phyloP scores from a whole-genome alignment of 2,888 invertebrate species.

The Rhingia rostrata region DNA sequence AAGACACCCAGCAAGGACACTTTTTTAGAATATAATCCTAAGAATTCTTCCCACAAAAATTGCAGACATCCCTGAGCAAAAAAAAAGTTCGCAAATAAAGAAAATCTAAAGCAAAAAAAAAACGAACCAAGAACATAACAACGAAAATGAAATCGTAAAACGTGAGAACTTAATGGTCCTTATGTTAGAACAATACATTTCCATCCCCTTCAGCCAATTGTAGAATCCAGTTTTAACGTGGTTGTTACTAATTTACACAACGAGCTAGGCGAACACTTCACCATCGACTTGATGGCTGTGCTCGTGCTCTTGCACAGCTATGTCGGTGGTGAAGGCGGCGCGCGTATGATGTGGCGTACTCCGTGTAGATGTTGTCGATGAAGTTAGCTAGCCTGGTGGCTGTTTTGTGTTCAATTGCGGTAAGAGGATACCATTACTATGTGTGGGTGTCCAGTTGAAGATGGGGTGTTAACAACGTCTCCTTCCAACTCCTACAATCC shows the following conservation, averaged over 20 bases:
- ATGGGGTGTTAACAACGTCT: slow-evolving; percentile 44
- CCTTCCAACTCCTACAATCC: slow-evolving; percentile 58
- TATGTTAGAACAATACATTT: slow-evolving; percentile 75
- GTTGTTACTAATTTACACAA: slow-evolving; percentile 74
- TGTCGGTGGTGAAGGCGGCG: background rate
- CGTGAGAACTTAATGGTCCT: slow-evolving; percentile 78
- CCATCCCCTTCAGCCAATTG: slow-evolving; percentile 68
- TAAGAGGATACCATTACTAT: slow-evolving; percentile 62
- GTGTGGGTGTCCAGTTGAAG: slow-evolving; percentile 40
- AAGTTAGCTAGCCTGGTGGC: slow-evolving; percentile 11
- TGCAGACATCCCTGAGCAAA: background rate
- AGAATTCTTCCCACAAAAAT: too few species aligned
- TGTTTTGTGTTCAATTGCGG: slow-evolving; percentile 49
- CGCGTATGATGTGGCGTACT: slow-evolving; percentile 10
- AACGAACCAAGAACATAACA: slow-evolving; percentile 25
- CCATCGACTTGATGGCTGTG: slow-evolving; percentile 69
- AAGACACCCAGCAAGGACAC: too few species aligned
- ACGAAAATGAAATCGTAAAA: slow-evolving; percentile 77
- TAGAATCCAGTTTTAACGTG: slow-evolving; percentile 72
- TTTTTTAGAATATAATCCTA: too few species aligned
- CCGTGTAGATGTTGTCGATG: slow-evolving; percentile 24
- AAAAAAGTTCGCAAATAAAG: background rate
- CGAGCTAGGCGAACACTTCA: slow-evolving; percentile 73
- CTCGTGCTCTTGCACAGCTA: slow-evolving; percentile 12
- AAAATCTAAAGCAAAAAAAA: background rate